A percentile compares a stretch with the other conserved stretches of the same genome.
Conservation (phyloP, 2,113 vertebrate species). For the Scolopax mira region DNA sequence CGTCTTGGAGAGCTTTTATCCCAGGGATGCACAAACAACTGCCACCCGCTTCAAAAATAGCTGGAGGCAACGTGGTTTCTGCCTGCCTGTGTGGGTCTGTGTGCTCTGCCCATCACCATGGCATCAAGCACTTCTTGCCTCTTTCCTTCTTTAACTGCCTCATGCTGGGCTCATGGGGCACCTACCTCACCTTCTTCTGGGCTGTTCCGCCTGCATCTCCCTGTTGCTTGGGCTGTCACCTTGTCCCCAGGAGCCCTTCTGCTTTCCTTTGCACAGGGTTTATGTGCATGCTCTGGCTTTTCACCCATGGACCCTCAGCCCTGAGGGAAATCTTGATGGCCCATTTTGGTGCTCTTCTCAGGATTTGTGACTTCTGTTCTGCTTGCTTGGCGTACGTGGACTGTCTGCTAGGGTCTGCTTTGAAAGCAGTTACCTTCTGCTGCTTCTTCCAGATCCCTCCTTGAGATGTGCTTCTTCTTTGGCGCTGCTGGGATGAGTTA, state of each 20-base stretch:
- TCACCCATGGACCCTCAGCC: not conserved
- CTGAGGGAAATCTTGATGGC: not conserved
- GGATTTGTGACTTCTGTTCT: not conserved
- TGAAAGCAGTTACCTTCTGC: not conserved
- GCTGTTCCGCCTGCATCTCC: not conserved
- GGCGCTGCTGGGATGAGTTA: not conserved
- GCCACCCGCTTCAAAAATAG: constrained; percentile 3
- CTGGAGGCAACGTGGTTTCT: not conserved
- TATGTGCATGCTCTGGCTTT: not conserved
- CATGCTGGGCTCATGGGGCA: rapidly evolving
- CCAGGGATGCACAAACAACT: not conserved
- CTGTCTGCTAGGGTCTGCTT: not conserved
- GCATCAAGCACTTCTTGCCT: not conserved
- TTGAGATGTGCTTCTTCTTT: not conserved
- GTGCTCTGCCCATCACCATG: constrained; percentile 1
- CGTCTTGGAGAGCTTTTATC: not conserved
- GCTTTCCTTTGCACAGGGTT: not conserved
- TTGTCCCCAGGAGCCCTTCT: not conserved
- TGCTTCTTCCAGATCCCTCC: not conserved
- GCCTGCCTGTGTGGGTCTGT: constrained; percentile 1
- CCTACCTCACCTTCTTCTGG: not conserved
- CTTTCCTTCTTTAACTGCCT: not conserved
- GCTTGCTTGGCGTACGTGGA: not conserved
- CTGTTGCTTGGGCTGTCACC: not conserved
- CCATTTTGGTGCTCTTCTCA: not conserved